Percentiles rank a stretch among this genome's conserved stretches.
phyloP scores from a whole-genome alignment of 2,888 invertebrate species.

The Euzetes globulus region DNA sequence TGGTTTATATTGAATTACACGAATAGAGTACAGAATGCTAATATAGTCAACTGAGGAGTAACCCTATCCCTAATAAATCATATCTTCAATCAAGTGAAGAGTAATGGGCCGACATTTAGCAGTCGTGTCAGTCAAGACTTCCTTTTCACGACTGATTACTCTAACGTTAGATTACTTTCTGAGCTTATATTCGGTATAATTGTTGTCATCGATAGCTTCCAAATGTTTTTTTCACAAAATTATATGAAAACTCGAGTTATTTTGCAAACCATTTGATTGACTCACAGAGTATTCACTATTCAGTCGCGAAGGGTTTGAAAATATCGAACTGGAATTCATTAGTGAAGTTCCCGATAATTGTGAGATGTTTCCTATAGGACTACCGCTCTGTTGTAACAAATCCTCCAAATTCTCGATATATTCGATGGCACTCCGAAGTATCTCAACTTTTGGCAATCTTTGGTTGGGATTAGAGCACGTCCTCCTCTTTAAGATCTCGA shows the following conservation, averaged over 20 bases:
- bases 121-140: neutral
- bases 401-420: slow-evolving; percentile 62
- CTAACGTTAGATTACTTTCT: neutral
- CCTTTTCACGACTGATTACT: neutral
- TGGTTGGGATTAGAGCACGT: slow-evolving; percentile 94
- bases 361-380: neutral
- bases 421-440: slow-evolving; percentile 82
- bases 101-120: slow-evolving; percentile 12
- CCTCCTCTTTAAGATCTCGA: slow-evolving; percentile 82
- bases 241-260: neutral
- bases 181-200: neutral
- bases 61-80: slow-evolving; percentile 15
- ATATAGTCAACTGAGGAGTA: neutral
- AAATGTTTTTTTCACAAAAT: neutral
- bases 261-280: neutral
- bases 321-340: neutral
- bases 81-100: neutral
- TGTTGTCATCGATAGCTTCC: neutral
- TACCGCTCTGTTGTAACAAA: slow-evolving; percentile 52
- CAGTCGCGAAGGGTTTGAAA: neutral
- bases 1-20: neutral
- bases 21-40: neutral
- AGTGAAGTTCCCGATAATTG: neutral
- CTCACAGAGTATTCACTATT: neutral
- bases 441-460: slow-evolving; percentile 92